A percentile compares a stretch with the other conserved stretches of the same genome.
Evolutionary conservation across 2,888 invertebrate genomes (phyloP).

Genomic region (Dynastes tityus): DNA sequence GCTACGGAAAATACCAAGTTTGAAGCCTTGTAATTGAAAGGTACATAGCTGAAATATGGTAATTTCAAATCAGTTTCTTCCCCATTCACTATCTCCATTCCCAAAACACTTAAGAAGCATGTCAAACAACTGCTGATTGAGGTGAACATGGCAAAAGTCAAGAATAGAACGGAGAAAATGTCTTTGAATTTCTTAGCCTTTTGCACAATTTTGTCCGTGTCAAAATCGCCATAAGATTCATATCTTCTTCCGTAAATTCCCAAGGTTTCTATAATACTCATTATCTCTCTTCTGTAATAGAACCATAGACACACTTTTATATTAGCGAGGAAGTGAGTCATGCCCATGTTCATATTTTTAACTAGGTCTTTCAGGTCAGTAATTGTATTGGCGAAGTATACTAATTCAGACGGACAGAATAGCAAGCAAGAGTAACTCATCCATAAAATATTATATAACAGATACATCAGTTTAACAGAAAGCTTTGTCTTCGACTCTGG

Average conservation of each 20-base stretch:
- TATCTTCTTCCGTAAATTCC: conserved; percentile 49
- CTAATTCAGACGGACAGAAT: conserved; percentile 57
- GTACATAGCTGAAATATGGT: conserved; percentile 57
- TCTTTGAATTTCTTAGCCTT: conserved; percentile 55
- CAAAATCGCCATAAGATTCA: conserved; percentile 52
- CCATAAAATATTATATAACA: conserved; percentile 42
- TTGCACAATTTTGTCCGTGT: conserved; percentile 51
- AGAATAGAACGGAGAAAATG: conserved; percentile 51
- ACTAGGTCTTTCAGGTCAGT: conserved; percentile 54
- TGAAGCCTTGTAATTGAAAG: conserved; percentile 55
- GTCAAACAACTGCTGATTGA: conserved; percentile 54
- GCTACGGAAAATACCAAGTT: conserved; percentile 54
- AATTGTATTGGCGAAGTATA: conserved; percentile 50
- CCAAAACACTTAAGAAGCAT: conserved; percentile 20
- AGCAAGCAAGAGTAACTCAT: conserved; percentile 53
- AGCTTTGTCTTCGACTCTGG: conserved; percentile 27
- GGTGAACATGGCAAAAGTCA: conserved; percentile 52
- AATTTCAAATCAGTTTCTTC: conserved; percentile 46
- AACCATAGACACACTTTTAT: conserved; percentile 57
- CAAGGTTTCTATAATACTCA: conserved; percentile 53
- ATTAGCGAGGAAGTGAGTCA: conserved; percentile 55
- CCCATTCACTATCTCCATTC: conserved; percentile 12
- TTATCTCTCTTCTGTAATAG: conserved; percentile 52
- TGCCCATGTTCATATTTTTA: conserved; percentile 58
- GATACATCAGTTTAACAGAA: conserved; percentile 30